Conservation (phyloP, 2,888 invertebrate genomes). For the Xestia sexstrigata region DNA sequence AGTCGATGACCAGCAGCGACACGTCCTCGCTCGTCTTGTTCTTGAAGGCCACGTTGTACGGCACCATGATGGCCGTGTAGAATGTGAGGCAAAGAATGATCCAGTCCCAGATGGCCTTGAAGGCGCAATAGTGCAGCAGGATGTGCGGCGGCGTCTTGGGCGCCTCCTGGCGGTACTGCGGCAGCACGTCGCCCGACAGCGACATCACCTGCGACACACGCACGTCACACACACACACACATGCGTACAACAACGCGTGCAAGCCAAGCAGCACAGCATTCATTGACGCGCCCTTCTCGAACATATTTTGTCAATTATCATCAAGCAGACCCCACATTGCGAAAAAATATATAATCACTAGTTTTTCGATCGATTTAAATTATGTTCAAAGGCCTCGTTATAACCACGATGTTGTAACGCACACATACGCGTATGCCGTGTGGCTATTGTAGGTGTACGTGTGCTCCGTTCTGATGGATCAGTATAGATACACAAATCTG, state of each 20-base stretch:
- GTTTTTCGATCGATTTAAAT: neutral
- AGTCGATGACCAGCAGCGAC: slow-evolving; percentile 98
- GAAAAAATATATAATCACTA: neutral
- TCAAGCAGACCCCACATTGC: slow-evolving; percentile 15
- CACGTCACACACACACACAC: neutral
- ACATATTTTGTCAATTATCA: neutral
- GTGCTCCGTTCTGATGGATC: neutral
- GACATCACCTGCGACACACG: slow-evolving; percentile 93
- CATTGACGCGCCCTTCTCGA: neutral
- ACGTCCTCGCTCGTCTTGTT: slow-evolving; percentile 99
- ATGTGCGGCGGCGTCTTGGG: slow-evolving; percentile 99
- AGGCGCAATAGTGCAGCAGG: slow-evolving; percentile 99
- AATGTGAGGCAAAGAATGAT: slow-evolving; percentile 99
- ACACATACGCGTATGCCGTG: neutral
- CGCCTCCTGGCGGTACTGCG: slow-evolving; percentile 99
- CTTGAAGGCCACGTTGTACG: slow-evolving; percentile 99
- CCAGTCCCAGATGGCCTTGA: slow-evolving; percentile 99
- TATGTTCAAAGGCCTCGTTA: slow-evolving; percentile 2
- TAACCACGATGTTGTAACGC: neutral
- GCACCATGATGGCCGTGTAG: slow-evolving; percentile 99
- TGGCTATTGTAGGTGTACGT: slow-evolving; percentile 14
- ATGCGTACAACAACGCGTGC: neutral
- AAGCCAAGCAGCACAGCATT: slow-evolving; percentile 4
- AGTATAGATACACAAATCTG: neutral
- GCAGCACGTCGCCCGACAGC: slow-evolving; percentile 99